Evolutionary conservation across 2,888 invertebrate genomes (phyloP).

Genomic region (Gastrophysa polygoni): DNA sequence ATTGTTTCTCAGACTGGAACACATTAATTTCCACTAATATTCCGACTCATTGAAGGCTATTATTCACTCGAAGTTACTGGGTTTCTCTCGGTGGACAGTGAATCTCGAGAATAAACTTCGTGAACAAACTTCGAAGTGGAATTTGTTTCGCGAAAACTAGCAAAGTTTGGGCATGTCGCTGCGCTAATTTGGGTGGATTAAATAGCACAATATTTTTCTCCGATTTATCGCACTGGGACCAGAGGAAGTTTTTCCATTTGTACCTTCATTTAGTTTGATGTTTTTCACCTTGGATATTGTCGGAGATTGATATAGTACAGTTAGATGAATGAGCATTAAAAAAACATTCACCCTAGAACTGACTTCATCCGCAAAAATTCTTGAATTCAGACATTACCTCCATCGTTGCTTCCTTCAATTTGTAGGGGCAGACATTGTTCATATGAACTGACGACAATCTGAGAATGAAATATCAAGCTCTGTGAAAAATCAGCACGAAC

Average conservation of each 20-base stretch:
- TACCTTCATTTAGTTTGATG: conserved; percentile 2
- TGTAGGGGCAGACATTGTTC: too few species aligned
- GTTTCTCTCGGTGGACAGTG: neutral
- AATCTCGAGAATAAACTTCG: conserved; percentile 33
- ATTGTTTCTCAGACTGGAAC: neutral
- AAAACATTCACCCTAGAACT: too few species aligned
- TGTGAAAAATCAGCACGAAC: too few species aligned
- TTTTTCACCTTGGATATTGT: neutral
- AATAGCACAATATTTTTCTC: conserved; percentile 25
- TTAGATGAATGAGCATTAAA: too few species aligned
- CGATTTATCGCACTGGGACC: conserved; percentile 22
- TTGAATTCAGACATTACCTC: too few species aligned
- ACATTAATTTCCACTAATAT: neutral
- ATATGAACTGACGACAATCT: too few species aligned
- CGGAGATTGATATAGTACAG: neutral
- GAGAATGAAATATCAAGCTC: too few species aligned
- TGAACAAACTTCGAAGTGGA: conserved; percentile 41
- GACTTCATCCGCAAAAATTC: too few species aligned
- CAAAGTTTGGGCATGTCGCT: conserved; percentile 40
- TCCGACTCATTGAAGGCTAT: neutral
- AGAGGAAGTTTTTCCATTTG: conserved; percentile 11
- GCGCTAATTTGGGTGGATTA: conserved; percentile 36
- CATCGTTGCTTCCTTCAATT: too few species aligned
- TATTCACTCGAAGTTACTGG: conserved; percentile 5
- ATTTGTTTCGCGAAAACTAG: conserved; percentile 42